Percentiles rank a stretch among this genome's conserved stretches.
phyloP scores from a whole-genome alignment of 2,113 vertebrate genomes.

The Phylloscopus trochiloides region DNA sequence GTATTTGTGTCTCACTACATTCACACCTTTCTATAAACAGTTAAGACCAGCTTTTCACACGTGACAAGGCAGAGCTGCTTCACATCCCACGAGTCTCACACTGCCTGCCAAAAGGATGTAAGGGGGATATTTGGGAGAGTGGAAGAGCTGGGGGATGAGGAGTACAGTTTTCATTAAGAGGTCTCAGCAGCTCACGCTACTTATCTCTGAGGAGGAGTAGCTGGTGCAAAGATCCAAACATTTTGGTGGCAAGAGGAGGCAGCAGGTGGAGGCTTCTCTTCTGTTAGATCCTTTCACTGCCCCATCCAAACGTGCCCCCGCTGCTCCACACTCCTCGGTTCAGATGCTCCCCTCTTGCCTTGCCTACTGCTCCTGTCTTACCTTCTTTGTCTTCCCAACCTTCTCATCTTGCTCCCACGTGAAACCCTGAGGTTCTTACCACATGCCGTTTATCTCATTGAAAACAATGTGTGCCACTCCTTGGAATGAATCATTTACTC shows the following conservation, averaged over 20 bases:
- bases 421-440: not conserved
- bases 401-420: not conserved
- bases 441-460: not conserved
- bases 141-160: not conserved
- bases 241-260: not conserved
- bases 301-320: rapidly evolving
- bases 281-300: not conserved
- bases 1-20: not conserved
- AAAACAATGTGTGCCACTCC: not conserved
- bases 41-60: not conserved
- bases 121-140: not conserved
- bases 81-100: not conserved
- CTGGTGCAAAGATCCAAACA: not conserved
- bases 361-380: not conserved
- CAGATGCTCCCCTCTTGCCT: not conserved
- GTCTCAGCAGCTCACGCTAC: not conserved
- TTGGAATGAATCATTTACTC: not conserved
- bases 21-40: not conserved
- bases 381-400: not conserved
- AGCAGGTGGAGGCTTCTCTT: not conserved
- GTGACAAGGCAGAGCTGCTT: not conserved
- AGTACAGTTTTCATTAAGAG: not conserved
- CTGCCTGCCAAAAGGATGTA: not conserved
- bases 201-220: not conserved
- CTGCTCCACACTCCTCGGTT: not conserved